Evolutionary conservation across 2,113 vertebrate genomes (phyloP).

Genomic region (Silurus glanis): DNA sequence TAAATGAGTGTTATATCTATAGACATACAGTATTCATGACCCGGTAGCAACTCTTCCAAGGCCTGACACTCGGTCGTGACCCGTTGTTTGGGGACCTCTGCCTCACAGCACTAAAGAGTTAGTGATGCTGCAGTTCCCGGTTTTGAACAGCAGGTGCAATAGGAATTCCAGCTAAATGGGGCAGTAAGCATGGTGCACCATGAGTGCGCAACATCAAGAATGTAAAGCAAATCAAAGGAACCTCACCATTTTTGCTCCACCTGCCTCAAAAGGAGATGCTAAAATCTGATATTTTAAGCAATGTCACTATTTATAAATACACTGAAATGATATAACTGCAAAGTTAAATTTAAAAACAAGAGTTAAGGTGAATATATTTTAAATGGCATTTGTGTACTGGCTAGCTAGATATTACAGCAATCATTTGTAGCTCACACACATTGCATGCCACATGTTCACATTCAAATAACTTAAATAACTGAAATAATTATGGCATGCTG

Average conservation of each 20-base stretch:
- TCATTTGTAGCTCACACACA: background rate
- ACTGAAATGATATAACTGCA: background rate
- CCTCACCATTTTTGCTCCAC: background rate
- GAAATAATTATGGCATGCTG: slow-evolving; percentile 26
- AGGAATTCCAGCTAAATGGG: background rate
- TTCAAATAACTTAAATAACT: slow-evolving; percentile 15
- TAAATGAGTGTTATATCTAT: too few relatives aligned
- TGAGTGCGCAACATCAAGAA: background rate
- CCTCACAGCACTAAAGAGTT: background rate
- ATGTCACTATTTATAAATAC: background rate
- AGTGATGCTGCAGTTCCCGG: background rate
- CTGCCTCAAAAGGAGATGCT: background rate
- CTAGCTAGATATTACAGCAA: background rate
- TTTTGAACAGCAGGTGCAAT: background rate
- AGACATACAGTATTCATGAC: too few relatives aligned
- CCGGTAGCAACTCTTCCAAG: too few relatives aligned
- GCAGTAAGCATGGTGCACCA: background rate
- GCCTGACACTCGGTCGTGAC: too few relatives aligned
- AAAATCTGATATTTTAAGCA: background rate
- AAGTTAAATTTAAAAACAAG: background rate
- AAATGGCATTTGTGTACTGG: background rate
- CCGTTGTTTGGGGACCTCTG: too few relatives aligned
- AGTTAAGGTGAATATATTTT: background rate
- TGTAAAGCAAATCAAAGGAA: background rate
- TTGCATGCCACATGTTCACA: background rate